These are phyloP conservation scores for Drosophila multiciliata DNA, from an alignment of 2,888 invertebrate genomes.

Conservation along the genomic window DNA sequence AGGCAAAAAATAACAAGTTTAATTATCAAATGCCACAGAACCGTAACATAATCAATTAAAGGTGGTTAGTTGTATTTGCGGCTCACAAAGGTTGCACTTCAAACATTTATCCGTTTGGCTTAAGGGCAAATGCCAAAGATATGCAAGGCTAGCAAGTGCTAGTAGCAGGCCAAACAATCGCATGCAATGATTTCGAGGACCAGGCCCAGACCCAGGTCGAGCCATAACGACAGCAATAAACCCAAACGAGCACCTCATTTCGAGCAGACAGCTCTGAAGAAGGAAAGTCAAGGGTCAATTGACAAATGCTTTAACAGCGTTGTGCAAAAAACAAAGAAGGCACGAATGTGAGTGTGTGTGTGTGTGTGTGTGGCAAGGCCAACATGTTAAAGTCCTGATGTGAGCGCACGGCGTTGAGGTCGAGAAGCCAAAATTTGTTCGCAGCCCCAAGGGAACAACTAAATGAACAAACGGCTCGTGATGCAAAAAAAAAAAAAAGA, in stretches of 20 bases:
- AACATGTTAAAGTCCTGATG: conserved; percentile 37
- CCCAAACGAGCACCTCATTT: conserved; percentile 26
- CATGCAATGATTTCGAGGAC: conserved; percentile 36
- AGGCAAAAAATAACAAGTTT: background rate
- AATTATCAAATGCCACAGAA: conserved; percentile 6
- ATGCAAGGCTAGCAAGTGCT: conserved; percentile 26
- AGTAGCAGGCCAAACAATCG: conserved; percentile 37
- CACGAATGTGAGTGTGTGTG: background rate
- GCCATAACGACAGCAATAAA: conserved; percentile 24
- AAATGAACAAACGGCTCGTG: conserved; percentile 36
- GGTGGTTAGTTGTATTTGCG: conserved; percentile 3
- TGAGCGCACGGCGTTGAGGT: conserved; percentile 35
- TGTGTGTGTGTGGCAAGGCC: conserved; percentile 26
- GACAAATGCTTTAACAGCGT: conserved; percentile 47
- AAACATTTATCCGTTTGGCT: conserved; percentile 3
- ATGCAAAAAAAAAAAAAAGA: conserved; percentile 18
- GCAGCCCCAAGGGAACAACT: conserved; percentile 31
- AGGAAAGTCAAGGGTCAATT: conserved; percentile 62
- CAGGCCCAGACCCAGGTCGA: background rate
- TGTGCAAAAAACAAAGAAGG: conserved; percentile 35
- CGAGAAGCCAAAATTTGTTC: conserved; percentile 43
- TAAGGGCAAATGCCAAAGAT: conserved; percentile 46
- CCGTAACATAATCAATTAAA: conserved; percentile 22
- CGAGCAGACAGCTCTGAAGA: conserved; percentile 35
- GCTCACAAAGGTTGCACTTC: conserved; percentile 8